Conservation (phyloP, 1,140 invertebrate genomes). For the Lethrus apterus region DNA sequence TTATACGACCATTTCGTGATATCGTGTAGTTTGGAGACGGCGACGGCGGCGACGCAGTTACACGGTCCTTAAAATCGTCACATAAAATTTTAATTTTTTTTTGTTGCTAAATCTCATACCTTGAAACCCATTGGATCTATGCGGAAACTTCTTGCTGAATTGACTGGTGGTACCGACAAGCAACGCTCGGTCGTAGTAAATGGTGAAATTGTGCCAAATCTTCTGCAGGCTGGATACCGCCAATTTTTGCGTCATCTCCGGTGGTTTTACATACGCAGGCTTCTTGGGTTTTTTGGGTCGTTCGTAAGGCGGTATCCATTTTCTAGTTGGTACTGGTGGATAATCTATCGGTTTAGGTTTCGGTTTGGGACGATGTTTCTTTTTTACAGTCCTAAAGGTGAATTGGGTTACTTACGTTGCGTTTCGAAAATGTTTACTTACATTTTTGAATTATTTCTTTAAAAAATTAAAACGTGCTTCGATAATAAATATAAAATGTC, state of each 20-base stretch:
- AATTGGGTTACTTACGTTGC: constrained; percentile 3
- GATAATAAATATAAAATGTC: background rate
- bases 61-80: constrained; percentile 16
- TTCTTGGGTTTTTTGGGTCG: constrained; percentile 21
- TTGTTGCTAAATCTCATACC: constrained; percentile 16
- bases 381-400: background rate
- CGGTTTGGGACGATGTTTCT: constrained; percentile 3
- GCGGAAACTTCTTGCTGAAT: constrained; percentile 26
- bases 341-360: constrained; percentile 33
- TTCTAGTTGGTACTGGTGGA: constrained; percentile 31
- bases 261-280: constrained; percentile 27
- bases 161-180: constrained; percentile 28
- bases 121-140: constrained; percentile 32
- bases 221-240: constrained; percentile 29
- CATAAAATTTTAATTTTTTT: background rate
- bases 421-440: background rate
- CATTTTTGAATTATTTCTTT: constrained; percentile 10
- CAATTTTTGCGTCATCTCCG: constrained; percentile 26
- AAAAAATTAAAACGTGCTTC: background rate
- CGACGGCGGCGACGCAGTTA: constrained; percentile 31
- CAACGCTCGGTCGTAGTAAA: constrained; percentile 18
- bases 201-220: constrained; percentile 30
- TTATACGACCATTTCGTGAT: constrained; percentile 27
- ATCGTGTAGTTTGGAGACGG: constrained; percentile 27
- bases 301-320: constrained; percentile 35